Evolutionary conservation across 2,888 invertebrate genomes (phyloP).

Genomic region (Leptinotarsa tumamoca): DNA sequence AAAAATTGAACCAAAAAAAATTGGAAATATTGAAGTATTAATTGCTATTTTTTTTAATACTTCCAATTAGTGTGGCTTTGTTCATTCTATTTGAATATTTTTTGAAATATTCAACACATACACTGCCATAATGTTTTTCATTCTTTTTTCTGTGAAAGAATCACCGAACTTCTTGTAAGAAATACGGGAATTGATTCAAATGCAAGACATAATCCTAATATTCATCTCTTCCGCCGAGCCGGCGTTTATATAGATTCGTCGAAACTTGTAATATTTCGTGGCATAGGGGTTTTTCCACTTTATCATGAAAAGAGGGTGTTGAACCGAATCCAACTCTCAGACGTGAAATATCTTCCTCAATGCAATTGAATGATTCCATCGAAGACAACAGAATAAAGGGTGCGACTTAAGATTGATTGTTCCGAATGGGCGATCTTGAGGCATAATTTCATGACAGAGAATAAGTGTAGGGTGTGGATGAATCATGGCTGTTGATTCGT

Average conservation of each 20-base stretch:
- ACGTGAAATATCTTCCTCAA: constrained; percentile 18
- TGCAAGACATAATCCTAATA: constrained; percentile 24
- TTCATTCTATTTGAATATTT: too few relatives aligned
- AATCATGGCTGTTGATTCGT: constrained; percentile 25
- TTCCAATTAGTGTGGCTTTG: too few relatives aligned
- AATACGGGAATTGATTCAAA: constrained; percentile 21
- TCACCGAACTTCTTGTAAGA: constrained; percentile 7
- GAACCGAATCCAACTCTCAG: constrained; percentile 18
- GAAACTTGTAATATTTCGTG: constrained; percentile 24
- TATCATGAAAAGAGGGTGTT: constrained; percentile 26
- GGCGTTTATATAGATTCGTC: constrained; percentile 9
- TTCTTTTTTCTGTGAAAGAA: background rate
- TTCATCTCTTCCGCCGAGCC: constrained; percentile 17
- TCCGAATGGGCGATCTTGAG: constrained; percentile 27
- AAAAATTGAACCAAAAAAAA: too few relatives aligned
- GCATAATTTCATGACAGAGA: constrained; percentile 30
- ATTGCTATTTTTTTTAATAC: too few relatives aligned
- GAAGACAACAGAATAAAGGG: constrained; percentile 28
- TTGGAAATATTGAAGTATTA: too few relatives aligned
- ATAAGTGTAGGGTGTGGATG: constrained; percentile 31
- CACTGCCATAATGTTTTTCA: too few relatives aligned
- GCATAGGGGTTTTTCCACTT: constrained; percentile 24
- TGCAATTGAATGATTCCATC: constrained; percentile 27
- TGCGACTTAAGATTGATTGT: constrained; percentile 29
- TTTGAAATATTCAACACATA: too few relatives aligned